Conservation (phyloP, 2,113 vertebrate genomes). For the Phoxinus phoxinus region DNA sequence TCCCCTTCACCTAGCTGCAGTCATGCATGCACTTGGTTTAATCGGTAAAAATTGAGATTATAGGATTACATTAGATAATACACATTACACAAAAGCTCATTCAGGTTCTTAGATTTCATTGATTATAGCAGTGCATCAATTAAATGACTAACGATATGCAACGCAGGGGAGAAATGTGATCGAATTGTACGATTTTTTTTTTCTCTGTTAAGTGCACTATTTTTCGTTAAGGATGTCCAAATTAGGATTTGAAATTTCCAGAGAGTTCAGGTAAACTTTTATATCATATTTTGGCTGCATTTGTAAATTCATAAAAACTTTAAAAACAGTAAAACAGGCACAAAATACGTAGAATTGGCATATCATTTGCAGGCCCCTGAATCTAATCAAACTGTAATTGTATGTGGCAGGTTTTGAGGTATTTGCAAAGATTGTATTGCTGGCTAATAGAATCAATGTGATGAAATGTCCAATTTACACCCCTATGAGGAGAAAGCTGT, state of each 20-base stretch:
- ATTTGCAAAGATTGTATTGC: neutral
- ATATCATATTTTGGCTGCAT: too few species aligned
- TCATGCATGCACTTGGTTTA: constrained; percentile 53
- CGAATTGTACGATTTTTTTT: too few species aligned
- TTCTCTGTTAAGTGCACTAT: too few species aligned
- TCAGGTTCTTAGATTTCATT: neutral
- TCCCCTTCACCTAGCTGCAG: constrained; percentile 28
- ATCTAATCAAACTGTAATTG: neutral
- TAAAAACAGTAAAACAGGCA: neutral
- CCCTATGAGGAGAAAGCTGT: neutral
- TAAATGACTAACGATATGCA: too few species aligned
- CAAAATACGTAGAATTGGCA: neutral
- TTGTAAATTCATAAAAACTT: neutral
- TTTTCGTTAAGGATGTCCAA: too few species aligned
- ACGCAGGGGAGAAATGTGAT: too few species aligned
- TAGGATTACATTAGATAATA: neutral
- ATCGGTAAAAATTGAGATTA: constrained; percentile 52
- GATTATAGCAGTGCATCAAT: too few species aligned
- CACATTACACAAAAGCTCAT: neutral
- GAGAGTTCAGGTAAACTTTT: too few species aligned
- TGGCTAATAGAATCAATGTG: neutral
- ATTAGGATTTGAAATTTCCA: neutral
- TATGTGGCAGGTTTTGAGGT: neutral
- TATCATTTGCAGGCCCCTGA: neutral
- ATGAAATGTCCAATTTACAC: neutral